Conservation (phyloP, 2,113 vertebrate genomes). For the Seriola rivoliana region DNA sequence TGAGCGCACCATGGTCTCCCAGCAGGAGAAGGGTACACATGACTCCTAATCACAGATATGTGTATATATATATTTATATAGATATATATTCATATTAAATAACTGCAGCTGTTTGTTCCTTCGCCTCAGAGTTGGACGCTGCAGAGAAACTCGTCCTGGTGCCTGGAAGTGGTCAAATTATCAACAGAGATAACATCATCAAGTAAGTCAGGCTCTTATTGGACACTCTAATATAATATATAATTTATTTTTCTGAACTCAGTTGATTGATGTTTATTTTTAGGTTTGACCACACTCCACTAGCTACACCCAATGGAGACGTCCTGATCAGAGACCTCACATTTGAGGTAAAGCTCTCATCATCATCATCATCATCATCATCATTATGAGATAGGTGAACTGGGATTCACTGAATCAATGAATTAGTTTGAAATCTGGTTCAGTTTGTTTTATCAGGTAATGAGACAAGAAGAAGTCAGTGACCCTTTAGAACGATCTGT, state of each 20-base stretch:
- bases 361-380: too few relatives aligned
- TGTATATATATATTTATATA: not conserved
- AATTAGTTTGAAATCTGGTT: not conserved
- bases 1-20: slow-evolving; percentile 94
- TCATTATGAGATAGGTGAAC: too few relatives aligned
- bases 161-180: slow-evolving; percentile 92
- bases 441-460: not conserved
- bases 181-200: slow-evolving; percentile 93
- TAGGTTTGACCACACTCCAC: slow-evolving; percentile 95
- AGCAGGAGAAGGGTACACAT: slow-evolving; percentile 89
- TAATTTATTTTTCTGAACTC: not conserved
- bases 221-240: too few relatives aligned
- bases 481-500: too few relatives aligned
- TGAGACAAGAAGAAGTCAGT: too few relatives aligned
- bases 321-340: slow-evolving; percentile 93
- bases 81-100: not conserved
- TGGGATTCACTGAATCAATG: not conserved
- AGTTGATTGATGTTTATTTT: not conserved
- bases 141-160: slow-evolving; percentile 82
- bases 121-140: slow-evolving; percentile 75
- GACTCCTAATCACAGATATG: not conserved
- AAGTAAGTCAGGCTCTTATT: slow-evolving; percentile 87
- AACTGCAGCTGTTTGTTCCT: not conserved
- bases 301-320: slow-evolving; percentile 97
- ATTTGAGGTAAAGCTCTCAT: slow-evolving; percentile 90